Evolutionary conservation across 2,797 vertebrate genomes (phyloP).

Genomic region (Buphagus erythrorhynchus): DNA sequence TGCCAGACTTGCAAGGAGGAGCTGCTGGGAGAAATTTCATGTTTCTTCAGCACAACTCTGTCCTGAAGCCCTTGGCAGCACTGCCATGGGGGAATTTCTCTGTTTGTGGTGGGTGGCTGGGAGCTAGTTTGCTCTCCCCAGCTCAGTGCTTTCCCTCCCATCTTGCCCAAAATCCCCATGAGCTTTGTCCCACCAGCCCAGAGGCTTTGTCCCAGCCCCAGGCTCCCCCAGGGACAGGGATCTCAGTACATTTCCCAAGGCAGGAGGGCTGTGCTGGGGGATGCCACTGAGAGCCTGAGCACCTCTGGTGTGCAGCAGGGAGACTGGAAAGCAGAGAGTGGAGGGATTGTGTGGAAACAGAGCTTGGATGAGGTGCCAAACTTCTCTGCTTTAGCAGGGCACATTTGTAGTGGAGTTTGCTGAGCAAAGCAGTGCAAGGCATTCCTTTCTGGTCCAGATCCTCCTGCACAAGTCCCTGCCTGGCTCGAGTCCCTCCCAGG

Average conservation of each 20-base stretch:
- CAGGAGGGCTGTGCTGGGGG: background rate
- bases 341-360: background rate
- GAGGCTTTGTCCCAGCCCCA: background rate
- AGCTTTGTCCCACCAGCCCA: background rate
- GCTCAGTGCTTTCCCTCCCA: background rate
- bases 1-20: background rate
- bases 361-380: background rate
- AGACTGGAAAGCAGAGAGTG: background rate
- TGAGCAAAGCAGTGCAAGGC: background rate
- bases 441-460: background rate
- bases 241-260: background rate
- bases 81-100: background rate
- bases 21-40: background rate
- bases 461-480: background rate
- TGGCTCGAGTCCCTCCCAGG: background rate
- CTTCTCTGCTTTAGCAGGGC: background rate
- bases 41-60: background rate
- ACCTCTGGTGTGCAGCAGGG: background rate
- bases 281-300: background rate
- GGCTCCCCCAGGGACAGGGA: background rate
- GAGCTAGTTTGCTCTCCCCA: background rate
- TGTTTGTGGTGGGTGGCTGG: background rate
- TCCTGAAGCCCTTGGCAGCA: accelerated
- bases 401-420: background rate
- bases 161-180: background rate